Conservation (phyloP, 2,113 vertebrate genomes). For the Naja naja region DNA sequence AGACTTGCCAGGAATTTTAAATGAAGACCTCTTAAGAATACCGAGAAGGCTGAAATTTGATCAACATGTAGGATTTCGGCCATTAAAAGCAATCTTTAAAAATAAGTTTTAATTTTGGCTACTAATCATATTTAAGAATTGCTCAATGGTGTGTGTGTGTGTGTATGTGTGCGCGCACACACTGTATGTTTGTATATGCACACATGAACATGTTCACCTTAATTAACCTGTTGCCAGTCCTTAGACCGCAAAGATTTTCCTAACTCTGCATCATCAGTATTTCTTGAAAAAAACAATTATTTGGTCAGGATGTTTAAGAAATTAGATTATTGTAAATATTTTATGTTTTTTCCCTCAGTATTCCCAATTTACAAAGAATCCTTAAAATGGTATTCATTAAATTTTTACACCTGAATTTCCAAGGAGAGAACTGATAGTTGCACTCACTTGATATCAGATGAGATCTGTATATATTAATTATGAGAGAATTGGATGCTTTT, state of each 20-base stretch:
- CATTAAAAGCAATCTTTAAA: neutral
- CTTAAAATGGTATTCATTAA: neutral
- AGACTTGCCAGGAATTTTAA: neutral
- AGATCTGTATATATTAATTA: neutral
- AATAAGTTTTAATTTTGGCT: neutral
- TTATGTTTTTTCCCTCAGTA: neutral
- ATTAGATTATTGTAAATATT: neutral
- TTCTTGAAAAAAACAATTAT: neutral
- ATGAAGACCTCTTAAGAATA: neutral
- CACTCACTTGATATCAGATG: neutral
- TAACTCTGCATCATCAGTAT: neutral
- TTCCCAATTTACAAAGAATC: neutral
- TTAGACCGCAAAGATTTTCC: neutral
- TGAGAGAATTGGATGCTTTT: neutral
- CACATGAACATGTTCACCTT: neutral
- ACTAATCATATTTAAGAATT: neutral
- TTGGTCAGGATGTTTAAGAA: neutral
- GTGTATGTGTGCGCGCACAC: too few species aligned
- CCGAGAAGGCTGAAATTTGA: neutral
- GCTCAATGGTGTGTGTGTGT: neutral
- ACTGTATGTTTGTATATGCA: neutral
- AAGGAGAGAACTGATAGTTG: neutral
- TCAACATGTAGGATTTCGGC: neutral
- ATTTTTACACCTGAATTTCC: neutral
- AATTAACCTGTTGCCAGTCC: neutral